Base-by-base conservation (phyloP, 2,113 vertebrate genomes). In the Eurystomus gularis region DNA sequence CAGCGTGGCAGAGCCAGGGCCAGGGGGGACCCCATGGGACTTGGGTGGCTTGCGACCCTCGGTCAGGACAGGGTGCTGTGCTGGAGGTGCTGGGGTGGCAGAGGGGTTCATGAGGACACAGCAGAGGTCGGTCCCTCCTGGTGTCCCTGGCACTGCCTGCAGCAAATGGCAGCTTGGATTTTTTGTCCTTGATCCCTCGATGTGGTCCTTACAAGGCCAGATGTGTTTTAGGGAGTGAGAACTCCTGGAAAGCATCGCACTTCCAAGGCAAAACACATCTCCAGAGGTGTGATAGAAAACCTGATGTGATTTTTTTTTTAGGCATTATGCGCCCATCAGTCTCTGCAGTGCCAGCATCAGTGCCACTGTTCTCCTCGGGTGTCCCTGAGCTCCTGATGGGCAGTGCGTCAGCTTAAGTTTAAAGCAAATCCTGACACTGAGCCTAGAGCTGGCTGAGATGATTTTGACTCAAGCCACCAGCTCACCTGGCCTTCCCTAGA, bases 1-100 rank as follows among this genome's bases (percentile, higher is more conserved):
- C 8, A 62, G 40, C 49, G 21, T 10, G 31, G 54, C 44, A 44
- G 24, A 33, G 60, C 20, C 3, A 3, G 76, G 69, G 29, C 15
- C 49, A 7, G 26, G 0, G 10, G 57, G 57, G 46, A 33, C 80
- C 61, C 61, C 33, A 39, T 1, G 5, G 46, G 19, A 19, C 33
- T 82, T 33, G 55, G 54, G n/a, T 14, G 11, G 28, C 17, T 89
- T 9, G 1, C 20, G 17, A 37, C 10, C 31, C 24, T 23, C 3
- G 5, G 15, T 21, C n/a, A 40, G 51, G 54, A n/a, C 6, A 6
- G 24, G 60, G 13, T n/a, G 16, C 35, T 40, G 39, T 85, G 60
- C 64, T 69, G n/a, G 3, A 4, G 40, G 7, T 71, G n/a, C 28
- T 0, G 0, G 52, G 60, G 26, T 62, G 19, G 11, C 3, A 4